Base-by-base conservation (phyloP, 1,140 invertebrate species). In the Ips nitidus region DNA sequence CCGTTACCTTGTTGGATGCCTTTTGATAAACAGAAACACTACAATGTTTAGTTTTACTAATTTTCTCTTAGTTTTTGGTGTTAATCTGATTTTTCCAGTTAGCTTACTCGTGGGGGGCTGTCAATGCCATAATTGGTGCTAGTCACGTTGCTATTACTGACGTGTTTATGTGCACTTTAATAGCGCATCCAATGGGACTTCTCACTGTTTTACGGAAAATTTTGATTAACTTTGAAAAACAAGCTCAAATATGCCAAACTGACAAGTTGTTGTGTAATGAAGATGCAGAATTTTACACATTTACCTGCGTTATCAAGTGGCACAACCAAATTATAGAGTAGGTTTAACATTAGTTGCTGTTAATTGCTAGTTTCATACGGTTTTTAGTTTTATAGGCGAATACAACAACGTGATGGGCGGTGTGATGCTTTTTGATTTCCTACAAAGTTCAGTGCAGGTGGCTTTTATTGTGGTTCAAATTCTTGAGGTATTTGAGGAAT, bases 381-480 rank as follows among this genome's bases (percentile, higher is more conserved):
- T 6, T 55, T 55, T n/a, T 41, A 70, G 68, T 41, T 70, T 63
- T 40, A 47, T 70, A 7, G 5, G 58, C 6, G 68, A 56, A 2
- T 63, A 57, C 36, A 70, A 70, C 37, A 40, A 63, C 6, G 22
- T 6, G 37, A 63, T 63, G 50, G 47, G 42, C 38, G 42, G 42
- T 7, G 41, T 70, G 6, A 64, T 64, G 60, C 22, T 70, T 36
- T 22, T 63, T 7, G 68, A 70, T 50, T 70, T 70, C 45, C 38
- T 70, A 39, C 68, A 70, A 53, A 70, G 68, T 47, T 70, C 68
- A 7, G 3, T 70, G n/a, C 68, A 70, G 40, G 39, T 70, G 1
- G 68, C 68, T 4, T 63, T 41, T 4, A 22, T 70, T 50, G 41
- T 56, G 4, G n/a, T 58, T 41, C 52, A 66, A 52, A 6, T 57